Evolutionary conservation across 2,113 vertebrate genomes (phyloP), one percentile per base, ranked within the genome.

Genomic region (Gasterosteus aculeatus): DNA sequence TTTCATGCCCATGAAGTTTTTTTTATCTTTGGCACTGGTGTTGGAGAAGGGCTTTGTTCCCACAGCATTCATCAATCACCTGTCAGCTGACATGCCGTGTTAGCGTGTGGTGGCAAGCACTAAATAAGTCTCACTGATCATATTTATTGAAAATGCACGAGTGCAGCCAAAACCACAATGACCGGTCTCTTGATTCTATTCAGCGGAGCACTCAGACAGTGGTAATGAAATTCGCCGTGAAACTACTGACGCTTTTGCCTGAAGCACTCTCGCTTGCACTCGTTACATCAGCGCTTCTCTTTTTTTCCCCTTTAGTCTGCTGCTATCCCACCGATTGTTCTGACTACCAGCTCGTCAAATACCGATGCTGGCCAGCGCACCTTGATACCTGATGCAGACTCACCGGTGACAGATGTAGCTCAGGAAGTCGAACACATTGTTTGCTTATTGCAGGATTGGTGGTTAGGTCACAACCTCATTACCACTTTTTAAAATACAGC

Each of bases 241-340:
- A 22, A 22, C 46, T 44, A 75, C 19, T 49, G 78, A 74, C 70
- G 41, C 69, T 0, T 1, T 5, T 29, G 70, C 57, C 63, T 3
- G 42, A 29, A 68, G 58, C 41, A 14, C n/a, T 18, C 6, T 12
- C n/a, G 41, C 67, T 29, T 57, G 59, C 54, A n/a, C 29, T 15
- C 53, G 39, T 29, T 26, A 12, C 33, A 42, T 19, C 41, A 42
- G 41, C 10, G 11, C 41, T 42, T 42, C 41, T 42, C 41, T 9
- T 42, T 42, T 14, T 42, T 10, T 42, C 41, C 14, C 9, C 41
- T 26, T 26, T 26, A 42, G 10, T 11, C 41, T 42, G 41, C 41
- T 42, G 10, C 41, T 11, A 3, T 41, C 4, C 39, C 22, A 26
- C 22, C 22, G 22, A 26, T 41, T 10, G 39, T 9, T 41, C 39